Evolutionary conservation across 2,797 vertebrate species (phyloP).

Genomic region (Perdix hodgsoniae): DNA sequence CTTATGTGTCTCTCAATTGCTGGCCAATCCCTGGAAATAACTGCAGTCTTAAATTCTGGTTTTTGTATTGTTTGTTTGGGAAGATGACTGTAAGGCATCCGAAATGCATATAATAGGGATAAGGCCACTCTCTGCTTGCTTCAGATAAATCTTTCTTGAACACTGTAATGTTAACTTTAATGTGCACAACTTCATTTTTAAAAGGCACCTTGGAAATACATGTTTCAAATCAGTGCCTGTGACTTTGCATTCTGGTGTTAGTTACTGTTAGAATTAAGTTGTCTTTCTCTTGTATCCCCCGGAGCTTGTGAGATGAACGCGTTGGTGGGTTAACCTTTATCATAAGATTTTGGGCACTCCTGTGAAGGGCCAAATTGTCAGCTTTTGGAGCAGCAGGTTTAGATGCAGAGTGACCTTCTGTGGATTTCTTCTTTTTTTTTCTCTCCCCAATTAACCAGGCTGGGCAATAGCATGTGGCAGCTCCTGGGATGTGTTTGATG

Average conservation of each 20-base stretch:
- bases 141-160: background rate
- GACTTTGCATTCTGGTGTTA: background rate
- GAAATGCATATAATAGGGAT: background rate
- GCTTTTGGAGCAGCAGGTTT: background rate
- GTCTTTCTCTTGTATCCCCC: background rate
- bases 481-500: background rate
- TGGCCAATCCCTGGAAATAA: background rate
- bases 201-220: background rate
- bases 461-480: background rate
- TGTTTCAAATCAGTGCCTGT: background rate
- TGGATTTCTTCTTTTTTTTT: background rate
- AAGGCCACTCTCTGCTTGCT: background rate
- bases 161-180: background rate
- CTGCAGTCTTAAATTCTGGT: background rate
- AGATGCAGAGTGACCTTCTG: background rate
- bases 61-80: background rate
- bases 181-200: background rate
- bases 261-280: background rate
- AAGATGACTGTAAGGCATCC: background rate
- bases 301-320: background rate
- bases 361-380: background rate
- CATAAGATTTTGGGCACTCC: background rate
- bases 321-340: background rate
- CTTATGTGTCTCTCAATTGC: background rate
- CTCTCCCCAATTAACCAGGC: background rate